Evolutionary conservation across 2,888 invertebrate genomes (phyloP).

Genomic region (Carpatolechia fugitivella): DNA sequence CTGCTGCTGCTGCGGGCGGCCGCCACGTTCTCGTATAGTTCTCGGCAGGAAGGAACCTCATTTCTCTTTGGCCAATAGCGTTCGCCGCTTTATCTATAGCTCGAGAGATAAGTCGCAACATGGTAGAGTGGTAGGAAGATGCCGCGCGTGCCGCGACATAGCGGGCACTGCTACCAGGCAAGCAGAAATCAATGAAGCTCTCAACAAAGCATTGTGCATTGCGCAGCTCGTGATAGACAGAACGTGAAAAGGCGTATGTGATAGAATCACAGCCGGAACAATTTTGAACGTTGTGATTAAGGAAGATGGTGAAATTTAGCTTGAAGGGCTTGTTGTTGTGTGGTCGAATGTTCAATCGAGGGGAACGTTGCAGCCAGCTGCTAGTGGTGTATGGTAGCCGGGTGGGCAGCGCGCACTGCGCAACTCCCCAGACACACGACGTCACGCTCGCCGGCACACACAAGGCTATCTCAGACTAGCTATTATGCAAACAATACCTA

Average conservation of each 20-base stretch:
- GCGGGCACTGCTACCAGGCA: conserved; percentile 64
- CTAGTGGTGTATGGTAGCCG: conserved; percentile 53
- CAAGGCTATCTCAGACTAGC: conserved; percentile 38
- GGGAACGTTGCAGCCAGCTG: conserved; percentile 49
- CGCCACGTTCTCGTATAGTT: too few species aligned
- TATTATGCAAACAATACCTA: conserved; percentile 27
- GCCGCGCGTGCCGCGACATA: conserved; percentile 73
- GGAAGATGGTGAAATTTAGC: neutral
- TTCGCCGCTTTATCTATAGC: neutral
- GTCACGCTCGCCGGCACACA: conserved; percentile 51
- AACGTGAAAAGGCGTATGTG: neutral
- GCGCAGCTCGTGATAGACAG: conserved; percentile 16
- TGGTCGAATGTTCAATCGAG: conserved; percentile 23
- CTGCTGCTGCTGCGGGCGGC: too few species aligned
- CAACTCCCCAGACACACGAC: conserved; percentile 75
- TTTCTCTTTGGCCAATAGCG: neutral
- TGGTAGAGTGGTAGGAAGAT: conserved; percentile 46
- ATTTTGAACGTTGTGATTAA: neutral
- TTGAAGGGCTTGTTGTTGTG: neutral
- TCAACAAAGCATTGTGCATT: conserved; percentile 9
- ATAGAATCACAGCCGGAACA: neutral
- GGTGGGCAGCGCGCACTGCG: conserved; percentile 76
- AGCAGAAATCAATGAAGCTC: conserved; percentile 37
- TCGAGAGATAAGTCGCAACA: neutral
- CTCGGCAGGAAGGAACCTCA: too few species aligned